Evolutionary conservation across 2,113 vertebrate species (phyloP), one percentile per base, ranked within the genome.

Genomic region (Tyto alba): DNA sequence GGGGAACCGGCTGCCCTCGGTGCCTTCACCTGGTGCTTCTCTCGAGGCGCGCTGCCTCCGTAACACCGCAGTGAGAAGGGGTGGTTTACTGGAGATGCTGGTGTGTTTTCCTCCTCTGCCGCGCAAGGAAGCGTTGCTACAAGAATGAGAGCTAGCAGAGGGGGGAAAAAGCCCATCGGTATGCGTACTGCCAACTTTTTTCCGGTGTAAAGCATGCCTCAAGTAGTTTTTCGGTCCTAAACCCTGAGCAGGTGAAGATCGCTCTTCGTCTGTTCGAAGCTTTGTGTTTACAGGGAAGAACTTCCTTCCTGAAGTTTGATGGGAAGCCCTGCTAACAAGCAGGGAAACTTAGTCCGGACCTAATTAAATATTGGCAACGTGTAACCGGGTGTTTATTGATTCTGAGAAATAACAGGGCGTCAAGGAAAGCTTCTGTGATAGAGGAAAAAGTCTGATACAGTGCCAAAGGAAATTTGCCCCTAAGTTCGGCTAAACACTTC

Each of bases 261-360:
- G 1, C 34, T 40, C 29, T 43, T 16, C 23, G 40, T 89, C 57
- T 85, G 0, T 66, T 87, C 55, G 78, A 36, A 89, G 34, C 59
- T 82, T 76, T 0, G 7, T 66, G 63, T 88, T 91, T 88, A 79
- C 84, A 81, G 57, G 48, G 53, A 85, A 56, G 77, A 64, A 19
- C 62, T 94, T 95, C 84, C 90, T 96, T 92, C 83, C 89, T 91
- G 72, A 85, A 77, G 38, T 48, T 56, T 64, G 74, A 57, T 78
- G 87, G 82, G 57, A 89, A 89, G 80, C 43, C 22, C 29, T 71
- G 76, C 45, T 83, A 75, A 43, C 25, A 40, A 56, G 76, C 60
- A 34, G 48, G 52, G 80, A 68, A 80, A 67, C 66, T 48, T 29
- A 25, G 41, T 55, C 12, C 2, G 2, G 45, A 11, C 47, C 63